Percentiles rank a stretch among this genome's conserved stretches.
phyloP scores from a whole-genome alignment of 2,888 invertebrate species.

The Cactoblastis cactorum region DNA sequence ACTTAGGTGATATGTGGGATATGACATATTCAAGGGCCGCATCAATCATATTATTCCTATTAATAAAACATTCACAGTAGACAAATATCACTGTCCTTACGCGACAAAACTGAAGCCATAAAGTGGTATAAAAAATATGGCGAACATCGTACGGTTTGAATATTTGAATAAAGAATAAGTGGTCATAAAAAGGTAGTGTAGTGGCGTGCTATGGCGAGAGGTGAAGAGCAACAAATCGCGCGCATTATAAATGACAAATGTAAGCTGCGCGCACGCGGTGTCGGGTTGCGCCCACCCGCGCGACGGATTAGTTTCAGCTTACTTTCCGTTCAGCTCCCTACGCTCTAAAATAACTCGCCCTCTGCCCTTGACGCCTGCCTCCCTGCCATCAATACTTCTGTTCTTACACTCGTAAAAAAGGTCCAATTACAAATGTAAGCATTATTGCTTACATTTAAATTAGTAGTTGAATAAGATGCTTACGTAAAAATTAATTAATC shows the following conservation, averaged over 20 bases:
- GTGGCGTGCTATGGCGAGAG: constrained; percentile 33
- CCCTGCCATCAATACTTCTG: constrained; percentile 52
- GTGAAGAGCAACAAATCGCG: constrained; percentile 77
- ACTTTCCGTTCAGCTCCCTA: constrained; percentile 59
- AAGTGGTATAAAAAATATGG: constrained; percentile 64
- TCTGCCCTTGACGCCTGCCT: constrained; percentile 60
- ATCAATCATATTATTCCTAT: constrained; percentile 3
- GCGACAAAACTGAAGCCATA: constrained; percentile 54
- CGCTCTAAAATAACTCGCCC: constrained; percentile 57
- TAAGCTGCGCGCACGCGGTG: constrained; percentile 70
- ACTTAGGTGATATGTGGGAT: too few species aligned
- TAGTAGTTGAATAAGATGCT: background rate
- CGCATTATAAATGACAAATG: constrained; percentile 79
- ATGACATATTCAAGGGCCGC: background rate
- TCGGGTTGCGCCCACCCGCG: constrained; percentile 74
- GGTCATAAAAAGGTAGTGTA: constrained; percentile 62
- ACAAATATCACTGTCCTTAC: constrained; percentile 44
- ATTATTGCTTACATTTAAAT: too few species aligned
- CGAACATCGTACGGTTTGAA: constrained; percentile 53
- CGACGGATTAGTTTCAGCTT: constrained; percentile 73
- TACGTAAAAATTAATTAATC: too few species aligned
- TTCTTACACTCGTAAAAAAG: constrained; percentile 18
- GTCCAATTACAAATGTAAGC: constrained; percentile 12
- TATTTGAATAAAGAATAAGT: constrained; percentile 72
- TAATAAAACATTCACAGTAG: constrained; percentile 10